A percentile compares a stretch with the other conserved stretches of the same genome.
These are phyloP conservation scores for Chiroxiphia lanceolata DNA, from an alignment of 2,797 vertebrate species.

Conservation along the genomic window DNA sequence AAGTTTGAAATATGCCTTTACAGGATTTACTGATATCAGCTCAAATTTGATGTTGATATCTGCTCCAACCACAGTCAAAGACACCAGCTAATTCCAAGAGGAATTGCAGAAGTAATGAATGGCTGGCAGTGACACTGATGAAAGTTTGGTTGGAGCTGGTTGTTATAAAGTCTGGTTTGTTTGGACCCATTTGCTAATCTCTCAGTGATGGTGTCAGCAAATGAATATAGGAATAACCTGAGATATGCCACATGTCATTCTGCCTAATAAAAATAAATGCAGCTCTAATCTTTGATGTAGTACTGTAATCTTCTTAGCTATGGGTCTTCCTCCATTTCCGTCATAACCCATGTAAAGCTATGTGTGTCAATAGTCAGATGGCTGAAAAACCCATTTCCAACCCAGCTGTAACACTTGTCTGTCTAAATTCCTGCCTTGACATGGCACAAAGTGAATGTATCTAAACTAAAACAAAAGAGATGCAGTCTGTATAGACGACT, in stretches of 20 bases:
- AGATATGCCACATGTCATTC: rapidly evolving
- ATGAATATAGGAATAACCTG: background rate
- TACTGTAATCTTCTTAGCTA: background rate
- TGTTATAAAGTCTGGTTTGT: background rate
- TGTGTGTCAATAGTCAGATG: background rate
- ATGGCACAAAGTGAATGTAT: background rate
- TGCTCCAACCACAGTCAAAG: background rate
- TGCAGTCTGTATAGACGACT: background rate
- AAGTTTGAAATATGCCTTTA: background rate
- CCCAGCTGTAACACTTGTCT: background rate
- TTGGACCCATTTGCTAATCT: background rate
- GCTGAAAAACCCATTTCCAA: slow-evolving; percentile 20
- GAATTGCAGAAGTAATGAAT: background rate
- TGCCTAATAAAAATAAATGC: background rate
- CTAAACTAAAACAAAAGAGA: slow-evolving; percentile 42
- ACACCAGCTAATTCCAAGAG: background rate
- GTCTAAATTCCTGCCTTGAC: background rate
- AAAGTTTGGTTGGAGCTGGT: background rate
- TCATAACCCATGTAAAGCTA: background rate
- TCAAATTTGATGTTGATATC: background rate
- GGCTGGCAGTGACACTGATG: rapidly evolving
- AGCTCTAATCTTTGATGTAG: background rate
- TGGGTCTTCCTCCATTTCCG: background rate
- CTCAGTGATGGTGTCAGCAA: background rate
- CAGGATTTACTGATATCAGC: background rate